Conservation (phyloP, 2,797 vertebrate genomes). For the Smutsia gigantea region DNA sequence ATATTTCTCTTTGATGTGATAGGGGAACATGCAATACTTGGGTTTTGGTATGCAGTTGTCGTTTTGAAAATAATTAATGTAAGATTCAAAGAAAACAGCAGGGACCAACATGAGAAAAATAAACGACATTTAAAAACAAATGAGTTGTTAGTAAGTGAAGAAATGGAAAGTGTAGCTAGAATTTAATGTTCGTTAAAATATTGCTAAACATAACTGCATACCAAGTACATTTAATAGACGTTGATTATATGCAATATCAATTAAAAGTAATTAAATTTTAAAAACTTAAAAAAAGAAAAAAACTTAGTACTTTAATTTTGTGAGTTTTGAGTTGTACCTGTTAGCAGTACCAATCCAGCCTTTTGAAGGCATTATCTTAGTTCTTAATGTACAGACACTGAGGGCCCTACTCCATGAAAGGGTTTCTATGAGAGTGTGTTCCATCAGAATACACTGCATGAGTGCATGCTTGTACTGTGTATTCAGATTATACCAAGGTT, state of each 20-base stretch:
- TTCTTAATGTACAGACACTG: background rate
- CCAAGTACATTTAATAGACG: background rate
- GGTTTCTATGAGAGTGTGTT: background rate
- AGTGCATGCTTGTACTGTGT: background rate
- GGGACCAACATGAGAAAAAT: background rate
- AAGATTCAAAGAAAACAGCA: background rate
- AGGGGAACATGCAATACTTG: background rate
- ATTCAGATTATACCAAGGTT: background rate
- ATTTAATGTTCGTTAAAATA: background rate
- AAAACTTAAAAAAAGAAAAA: background rate
- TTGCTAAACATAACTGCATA: background rate
- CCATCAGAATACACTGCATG: background rate
- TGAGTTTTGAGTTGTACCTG: background rate
- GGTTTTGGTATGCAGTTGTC: background rate
- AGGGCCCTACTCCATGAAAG: rapidly evolving
- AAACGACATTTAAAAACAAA: background rate
- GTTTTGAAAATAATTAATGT: slow-evolving; percentile 48
- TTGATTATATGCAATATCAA: background rate
- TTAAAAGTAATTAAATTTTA: slow-evolving; percentile 10
- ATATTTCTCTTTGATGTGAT: background rate
- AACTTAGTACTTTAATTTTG: background rate
- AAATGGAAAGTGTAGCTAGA: background rate
- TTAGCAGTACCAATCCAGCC: background rate
- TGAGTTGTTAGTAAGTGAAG: slow-evolving; percentile 24
- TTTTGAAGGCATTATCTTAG: background rate